These are phyloP conservation scores for Atherinomorus stipes DNA, from an alignment of 2,113 vertebrate species.

Conservation along the genomic window DNA sequence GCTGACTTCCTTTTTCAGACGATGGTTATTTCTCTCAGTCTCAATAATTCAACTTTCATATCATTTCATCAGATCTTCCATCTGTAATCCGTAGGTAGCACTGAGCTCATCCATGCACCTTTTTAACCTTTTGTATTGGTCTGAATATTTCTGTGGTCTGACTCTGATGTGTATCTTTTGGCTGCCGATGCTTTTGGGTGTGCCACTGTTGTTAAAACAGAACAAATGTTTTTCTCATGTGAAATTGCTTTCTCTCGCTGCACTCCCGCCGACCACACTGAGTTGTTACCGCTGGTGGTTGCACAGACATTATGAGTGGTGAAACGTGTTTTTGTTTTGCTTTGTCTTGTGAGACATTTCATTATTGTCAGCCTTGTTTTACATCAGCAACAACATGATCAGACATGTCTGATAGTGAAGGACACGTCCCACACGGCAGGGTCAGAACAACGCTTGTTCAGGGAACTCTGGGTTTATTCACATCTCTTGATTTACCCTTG, in stretches of 20 bases:
- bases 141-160: conserved; percentile 12
- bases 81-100: neutral
- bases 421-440: neutral
- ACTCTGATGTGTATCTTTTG: conserved; percentile 32
- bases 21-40: neutral
- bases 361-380: conserved; percentile 12
- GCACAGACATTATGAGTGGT: conserved; percentile 15
- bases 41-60: neutral
- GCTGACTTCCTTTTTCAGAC: neutral
- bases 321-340: conserved; percentile 29
- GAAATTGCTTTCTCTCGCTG: conserved; percentile 27
- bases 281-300: conserved; percentile 27
- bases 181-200: conserved; percentile 37
- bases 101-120: conserved; percentile 23
- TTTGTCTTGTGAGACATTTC: conserved; percentile 10
- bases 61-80: neutral
- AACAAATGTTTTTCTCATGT: conserved; percentile 41
- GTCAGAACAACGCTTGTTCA: conserved; percentile 14
- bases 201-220: conserved; percentile 38
- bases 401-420: conserved; percentile 15
- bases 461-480: neutral
- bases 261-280: conserved; percentile 31
- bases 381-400: conserved; percentile 6
- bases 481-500: neutral
- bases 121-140: neutral